Evolutionary conservation across 2,797 vertebrate genomes (phyloP).

Genomic region (Bovichtus variegatus): DNA sequence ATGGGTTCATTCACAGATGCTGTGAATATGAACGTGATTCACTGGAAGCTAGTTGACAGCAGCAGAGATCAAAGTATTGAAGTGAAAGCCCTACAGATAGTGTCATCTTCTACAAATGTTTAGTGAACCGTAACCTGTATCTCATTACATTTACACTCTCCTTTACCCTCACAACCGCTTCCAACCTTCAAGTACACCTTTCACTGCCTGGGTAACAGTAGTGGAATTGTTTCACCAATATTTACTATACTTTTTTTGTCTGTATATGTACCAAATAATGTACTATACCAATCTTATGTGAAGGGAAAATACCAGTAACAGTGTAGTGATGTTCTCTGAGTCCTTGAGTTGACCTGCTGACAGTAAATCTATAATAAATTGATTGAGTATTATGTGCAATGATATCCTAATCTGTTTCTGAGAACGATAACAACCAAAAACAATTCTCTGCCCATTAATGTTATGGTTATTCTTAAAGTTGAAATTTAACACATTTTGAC

Average conservation of each 20-base stretch:
- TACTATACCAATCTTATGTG: neutral
- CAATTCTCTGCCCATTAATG: neutral
- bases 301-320: neutral
- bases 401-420: conserved; percentile 29
- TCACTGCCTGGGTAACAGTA: conserved; percentile 10
- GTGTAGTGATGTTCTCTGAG: conserved; percentile 1
- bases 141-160: conserved; percentile 70
- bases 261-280: neutral
- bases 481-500: conserved; percentile 20
- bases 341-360: conserved; percentile 24
- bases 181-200: conserved; percentile 38
- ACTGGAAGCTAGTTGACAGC: conserved; percentile 75
- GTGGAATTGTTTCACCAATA: conserved; percentile 19
- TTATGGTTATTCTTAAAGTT: conserved; percentile 23
- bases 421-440: conserved; percentile 12
- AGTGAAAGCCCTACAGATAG: conserved; percentile 77
- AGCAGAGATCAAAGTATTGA: conserved; percentile 80
- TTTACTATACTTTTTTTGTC: neutral
- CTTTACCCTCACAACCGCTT: conserved; percentile 53
- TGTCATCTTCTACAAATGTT: conserved; percentile 81
- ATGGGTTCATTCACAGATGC: conserved; percentile 45
- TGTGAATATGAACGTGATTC: conserved; percentile 70
- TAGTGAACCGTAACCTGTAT: conserved; percentile 77
- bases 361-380: conserved; percentile 32
- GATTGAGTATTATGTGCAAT: conserved; percentile 17